Conservation (phyloP, 2,888 invertebrate genomes). For the Stenurella melanura region DNA sequence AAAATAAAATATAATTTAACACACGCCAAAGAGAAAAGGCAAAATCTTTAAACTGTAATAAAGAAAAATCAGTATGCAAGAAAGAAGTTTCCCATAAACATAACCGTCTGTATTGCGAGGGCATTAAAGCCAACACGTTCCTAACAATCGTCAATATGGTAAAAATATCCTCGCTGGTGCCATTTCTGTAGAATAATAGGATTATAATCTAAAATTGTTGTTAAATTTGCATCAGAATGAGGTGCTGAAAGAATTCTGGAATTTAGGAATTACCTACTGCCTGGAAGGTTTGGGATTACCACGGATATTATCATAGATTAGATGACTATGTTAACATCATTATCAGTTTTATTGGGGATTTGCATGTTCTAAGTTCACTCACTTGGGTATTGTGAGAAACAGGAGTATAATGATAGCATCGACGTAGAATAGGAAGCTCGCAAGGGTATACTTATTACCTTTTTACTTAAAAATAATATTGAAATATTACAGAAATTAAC, state of each 20-base stretch:
- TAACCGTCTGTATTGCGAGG: not conserved
- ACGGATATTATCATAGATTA: slow-evolving; percentile 24
- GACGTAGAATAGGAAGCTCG: not conserved
- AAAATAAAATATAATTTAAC: no score
- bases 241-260: slow-evolving; percentile 23
- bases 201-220: slow-evolving; percentile 4
- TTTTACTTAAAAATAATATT: no score
- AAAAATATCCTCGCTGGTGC: slow-evolving; percentile 1
- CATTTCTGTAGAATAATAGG: slow-evolving; percentile 11
- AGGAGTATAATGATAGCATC: not conserved
- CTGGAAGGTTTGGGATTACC: slow-evolving; percentile 30
- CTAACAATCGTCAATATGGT: not conserved
- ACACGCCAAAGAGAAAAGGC: not conserved
- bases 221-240: slow-evolving; percentile 17
- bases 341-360: slow-evolving; percentile 10
- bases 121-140: not conserved
- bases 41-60: not conserved
- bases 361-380: slow-evolving; percentile 6
- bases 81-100: not conserved
- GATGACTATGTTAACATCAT: slow-evolving; percentile 6
- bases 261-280: slow-evolving; percentile 24
- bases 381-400: not conserved
- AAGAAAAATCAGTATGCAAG: slow-evolving; percentile 24
- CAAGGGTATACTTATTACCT: not conserved
- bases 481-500: no score